Base-by-base conservation (phyloP, 2,888 invertebrate species). In the Drosophila bunnanda region DNA sequence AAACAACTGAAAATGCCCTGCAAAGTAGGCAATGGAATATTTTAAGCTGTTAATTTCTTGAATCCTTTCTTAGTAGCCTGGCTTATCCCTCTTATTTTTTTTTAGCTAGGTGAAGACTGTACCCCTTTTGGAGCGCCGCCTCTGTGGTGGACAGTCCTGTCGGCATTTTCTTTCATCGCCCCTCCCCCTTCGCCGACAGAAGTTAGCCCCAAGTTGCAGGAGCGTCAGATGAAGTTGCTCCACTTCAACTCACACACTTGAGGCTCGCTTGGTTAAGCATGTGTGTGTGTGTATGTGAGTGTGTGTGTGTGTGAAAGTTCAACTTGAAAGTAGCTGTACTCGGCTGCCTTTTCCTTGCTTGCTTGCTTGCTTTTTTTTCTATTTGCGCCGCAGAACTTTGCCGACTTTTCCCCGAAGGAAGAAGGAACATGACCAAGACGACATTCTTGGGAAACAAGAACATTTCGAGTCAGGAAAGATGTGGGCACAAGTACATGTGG, bases 141-240 rank as follows among this genome's bases (percentile, higher is more conserved):
- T 13, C 58, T 67, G 67, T 6, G 10, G 10, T 39, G 67, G 71
- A 70, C 67, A 57, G 68, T 70, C 66, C 67, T 85, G 89, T 75
- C 89, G 87, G 84, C 80, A 75, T 86, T 52, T 52, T 77, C 84
- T 86, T 88, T 74, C 46, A 88, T 86, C 80, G 83, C 56, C 32
- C 38, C 28, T 1, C 10, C 46, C 15, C 20, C 38, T 17, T 17
- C 32, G 36, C 39, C 25, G 9, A 12, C 50, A 46, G 54, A 82
- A 76, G 76, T 82, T 70, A 54, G 59, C 75, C 80, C 50, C 78
- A 83, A 80, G 84, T 87, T 80, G 80, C 81, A 71, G 83, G 77
- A 81, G 69, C 67, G 66, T 58, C 78, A 88, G 83, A 82, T 80
- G 83, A 69, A 66, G 89, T 75, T 88, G 81, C 89, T 82, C 84